Evolutionary conservation across 2,113 vertebrate genomes (phyloP).

Genomic region (Calidris pygmaea): DNA sequence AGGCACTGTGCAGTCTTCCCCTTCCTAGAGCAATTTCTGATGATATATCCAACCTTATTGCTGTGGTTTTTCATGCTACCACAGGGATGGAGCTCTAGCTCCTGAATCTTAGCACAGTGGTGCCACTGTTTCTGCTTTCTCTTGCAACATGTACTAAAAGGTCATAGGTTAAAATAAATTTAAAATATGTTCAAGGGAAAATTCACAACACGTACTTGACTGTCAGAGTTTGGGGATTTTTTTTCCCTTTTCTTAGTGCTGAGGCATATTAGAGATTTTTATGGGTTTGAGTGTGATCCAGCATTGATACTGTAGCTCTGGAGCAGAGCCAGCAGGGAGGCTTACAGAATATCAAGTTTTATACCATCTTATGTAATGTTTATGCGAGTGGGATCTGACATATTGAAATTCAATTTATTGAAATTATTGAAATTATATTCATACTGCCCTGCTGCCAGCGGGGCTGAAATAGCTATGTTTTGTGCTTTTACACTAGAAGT

Average conservation of each 20-base stretch:
- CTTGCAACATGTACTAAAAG: background rate
- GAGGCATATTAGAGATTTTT: constrained; percentile 39
- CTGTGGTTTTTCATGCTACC: background rate
- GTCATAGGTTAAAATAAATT: constrained; percentile 49
- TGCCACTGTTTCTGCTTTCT: constrained; percentile 23
- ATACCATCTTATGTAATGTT: constrained; percentile 42
- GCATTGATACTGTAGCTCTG: constrained; percentile 46
- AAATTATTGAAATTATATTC: constrained; percentile 46
- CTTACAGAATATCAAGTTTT: constrained; percentile 55
- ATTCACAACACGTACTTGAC: background rate
- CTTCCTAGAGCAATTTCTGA: background rate
- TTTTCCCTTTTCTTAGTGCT: background rate
- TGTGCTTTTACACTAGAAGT: background rate
- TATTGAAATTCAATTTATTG: constrained; percentile 53
- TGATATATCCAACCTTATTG: background rate
- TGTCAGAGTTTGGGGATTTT: background rate
- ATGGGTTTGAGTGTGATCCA: constrained; percentile 37
- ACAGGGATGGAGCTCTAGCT: background rate
- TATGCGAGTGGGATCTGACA: constrained; percentile 34
- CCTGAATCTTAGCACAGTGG: background rate
- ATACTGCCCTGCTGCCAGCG: background rate
- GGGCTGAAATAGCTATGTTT: background rate
- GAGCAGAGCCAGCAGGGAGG: constrained; percentile 15
- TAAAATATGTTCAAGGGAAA: constrained; percentile 11
- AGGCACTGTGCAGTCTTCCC: background rate